Evolutionary conservation across 2,113 vertebrate species (phyloP), one percentile per base, ranked within the genome.

Genomic region (Probosciger aterrimus): DNA sequence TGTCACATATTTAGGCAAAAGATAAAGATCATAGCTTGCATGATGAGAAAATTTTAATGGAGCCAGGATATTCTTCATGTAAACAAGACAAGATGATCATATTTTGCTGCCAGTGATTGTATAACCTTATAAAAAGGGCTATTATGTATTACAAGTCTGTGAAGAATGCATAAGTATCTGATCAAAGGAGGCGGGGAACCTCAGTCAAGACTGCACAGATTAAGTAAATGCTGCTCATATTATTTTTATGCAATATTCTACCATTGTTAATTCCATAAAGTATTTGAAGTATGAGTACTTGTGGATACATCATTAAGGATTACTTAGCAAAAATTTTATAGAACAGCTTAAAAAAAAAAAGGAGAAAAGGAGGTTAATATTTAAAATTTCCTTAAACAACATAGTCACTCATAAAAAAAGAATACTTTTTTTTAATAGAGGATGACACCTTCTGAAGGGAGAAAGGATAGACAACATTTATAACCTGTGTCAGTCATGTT

Each of bases 101-200:
- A 19, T 79, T 92, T 82, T 88, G 44, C 43, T 74, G 12, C 33
- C n/a, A 70, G 28, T 75, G 35, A 52, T 33, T 84, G 33, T 35
- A 59, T 65, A 92, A 70, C n/a, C 24, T 63, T 92, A 53, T 81
- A 57, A 64, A 90, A 92, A 78, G 24, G 13, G 5, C 25, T 83
- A 3, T 55, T 88, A 27, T 57, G 10, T 83, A 12, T 81, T 86
- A 46, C 49, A 76, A 79, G 7, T 28, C 50, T 52, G 37, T 53
- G 37, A 83, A 86, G 22, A 88, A 57, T 46, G 10, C 10, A 31
- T 50, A 35, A 75, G 75, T 87, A 35, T 68, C 49, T 83, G 44
- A 69, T 37, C 49, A 74, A 35, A 74, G 53, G 41, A 77, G 52
- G 12, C 43, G 57, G 39, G 9, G 20, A 84, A 27, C 11, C 30